Percentiles rank a stretch among this genome's conserved stretches.
Conservation (phyloP, 1,140 invertebrate genomes). For the Penaeus indicus region DNA sequence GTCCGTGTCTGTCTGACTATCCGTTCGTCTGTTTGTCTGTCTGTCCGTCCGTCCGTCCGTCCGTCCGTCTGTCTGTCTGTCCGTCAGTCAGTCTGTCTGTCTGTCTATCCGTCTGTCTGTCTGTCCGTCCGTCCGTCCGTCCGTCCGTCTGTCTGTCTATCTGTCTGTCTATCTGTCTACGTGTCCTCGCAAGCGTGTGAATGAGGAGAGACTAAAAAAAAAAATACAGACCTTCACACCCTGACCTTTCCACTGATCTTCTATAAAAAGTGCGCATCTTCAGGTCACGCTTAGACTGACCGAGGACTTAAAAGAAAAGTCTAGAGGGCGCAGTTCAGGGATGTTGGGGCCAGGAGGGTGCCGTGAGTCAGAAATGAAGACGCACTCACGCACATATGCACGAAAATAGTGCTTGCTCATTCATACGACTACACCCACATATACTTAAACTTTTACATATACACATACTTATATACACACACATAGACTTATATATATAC, state of each 20-base stretch:
- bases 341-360: neutral
- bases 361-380: neutral
- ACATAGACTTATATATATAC: neutral
- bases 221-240: too few species aligned
- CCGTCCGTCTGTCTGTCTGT: neutral
- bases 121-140: neutral
- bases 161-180: neutral
- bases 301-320: neutral
- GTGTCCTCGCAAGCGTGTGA: neutral
- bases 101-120: neutral
- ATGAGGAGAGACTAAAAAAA: neutral
- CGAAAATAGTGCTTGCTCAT: neutral
- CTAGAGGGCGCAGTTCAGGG: too few species aligned
- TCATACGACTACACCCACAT: neutral
- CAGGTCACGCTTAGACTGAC: too few species aligned
- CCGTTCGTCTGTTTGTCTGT: too few species aligned
- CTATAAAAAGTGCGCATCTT: too few species aligned
- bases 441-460: neutral
- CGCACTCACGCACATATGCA: neutral
- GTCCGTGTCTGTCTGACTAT: too few species aligned
- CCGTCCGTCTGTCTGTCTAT: neutral
- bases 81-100: neutral
- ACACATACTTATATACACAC: neutral
- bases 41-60: neutral
- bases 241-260: too few species aligned